Evolutionary conservation across 1,140 invertebrate species (phyloP).

Genomic region (Bicyclus anynana): DNA sequence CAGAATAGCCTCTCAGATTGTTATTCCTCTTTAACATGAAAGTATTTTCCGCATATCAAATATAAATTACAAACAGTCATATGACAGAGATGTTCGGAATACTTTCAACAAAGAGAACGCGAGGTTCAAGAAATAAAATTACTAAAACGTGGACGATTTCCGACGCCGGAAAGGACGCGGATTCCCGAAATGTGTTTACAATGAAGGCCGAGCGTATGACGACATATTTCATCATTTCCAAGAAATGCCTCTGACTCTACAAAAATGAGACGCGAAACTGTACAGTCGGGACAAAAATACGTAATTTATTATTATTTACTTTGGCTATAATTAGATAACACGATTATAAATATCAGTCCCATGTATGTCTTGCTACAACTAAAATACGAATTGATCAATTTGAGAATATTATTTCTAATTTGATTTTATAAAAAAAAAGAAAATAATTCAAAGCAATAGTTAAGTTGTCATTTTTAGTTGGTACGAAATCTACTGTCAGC

Average conservation of each 20-base stretch:
- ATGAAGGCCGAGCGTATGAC: slow-evolving; percentile 51
- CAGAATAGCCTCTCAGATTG: neutral
- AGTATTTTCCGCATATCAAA: neutral
- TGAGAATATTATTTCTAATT: too few relatives aligned
- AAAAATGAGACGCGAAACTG: slow-evolving; percentile 54
- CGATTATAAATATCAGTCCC: too few relatives aligned
- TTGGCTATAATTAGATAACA: too few relatives aligned
- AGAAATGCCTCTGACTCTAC: slow-evolving; percentile 56
- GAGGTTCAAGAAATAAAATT: slow-evolving; percentile 52
- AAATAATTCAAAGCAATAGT: too few relatives aligned
- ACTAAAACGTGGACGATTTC: slow-evolving; percentile 63
- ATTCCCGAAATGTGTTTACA: slow-evolving; percentile 72
- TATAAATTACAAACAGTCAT: slow-evolving; percentile 12
- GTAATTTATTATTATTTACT: too few relatives aligned
- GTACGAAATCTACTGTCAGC: too few relatives aligned
- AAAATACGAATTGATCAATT: too few relatives aligned
- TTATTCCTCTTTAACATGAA: neutral
- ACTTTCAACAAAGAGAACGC: slow-evolving; percentile 43
- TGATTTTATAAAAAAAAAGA: too few relatives aligned
- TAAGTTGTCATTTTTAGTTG: too few relatives aligned
- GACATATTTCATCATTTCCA: slow-evolving; percentile 71
- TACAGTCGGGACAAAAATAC: slow-evolving; percentile 32
- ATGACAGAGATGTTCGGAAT: slow-evolving; percentile 31
- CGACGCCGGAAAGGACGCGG: slow-evolving; percentile 37
- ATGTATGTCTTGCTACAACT: too few relatives aligned